Base-by-base conservation (phyloP, 2,113 vertebrate species). In the Aptenodytes patagonicus region DNA sequence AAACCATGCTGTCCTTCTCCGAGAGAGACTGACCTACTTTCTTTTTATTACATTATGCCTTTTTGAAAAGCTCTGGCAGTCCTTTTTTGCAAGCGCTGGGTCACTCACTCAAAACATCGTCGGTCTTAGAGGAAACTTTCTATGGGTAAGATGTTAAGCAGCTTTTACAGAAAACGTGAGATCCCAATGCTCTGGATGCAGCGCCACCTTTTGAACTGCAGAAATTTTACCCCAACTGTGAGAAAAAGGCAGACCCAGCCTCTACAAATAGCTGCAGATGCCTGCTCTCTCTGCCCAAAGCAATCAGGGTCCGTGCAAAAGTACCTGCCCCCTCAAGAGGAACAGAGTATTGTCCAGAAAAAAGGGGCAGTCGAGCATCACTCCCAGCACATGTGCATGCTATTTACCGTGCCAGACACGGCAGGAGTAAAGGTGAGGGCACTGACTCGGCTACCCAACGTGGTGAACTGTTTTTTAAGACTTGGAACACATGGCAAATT, bases 1-100 rank as follows among this genome's bases (percentile, higher is more conserved):
- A 80, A 96, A 68, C 32, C 51, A 38, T 54, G 76, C 52, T 34
- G 73, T 75, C 72, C 80, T 36, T 31, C 78, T 79, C 62, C 13
- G n/a, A 42, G 68, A n/a, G 81, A 86, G 31, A 57, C 73, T 93
- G 95, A 93, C 90, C 94, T 96, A 57, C 87, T 97, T 96, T 96
- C 90, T 75, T 90, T 90, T 57, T 46, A 40, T 76, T 47, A 38
- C 72, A n/a, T 89, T 95, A 58, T 34, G 55, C 36, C 77, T 97
- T 90, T 84, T 3, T 69, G 80, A 70, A 94, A 93, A 96, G 94
- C 40, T 26, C 66, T 70, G 88, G 70, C 87, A 52, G 47, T 28
- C 17, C 21, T 86, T 76, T 65, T 71, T 88, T 49, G 65, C 62
- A 66, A 87, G 61, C 18, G 14, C 75, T 82, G 47, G 20, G 42